Evolutionary conservation across 2,888 invertebrate genomes (phyloP), one percentile per base, ranked within the genome.

Genomic region (Nudaria mundana): DNA sequence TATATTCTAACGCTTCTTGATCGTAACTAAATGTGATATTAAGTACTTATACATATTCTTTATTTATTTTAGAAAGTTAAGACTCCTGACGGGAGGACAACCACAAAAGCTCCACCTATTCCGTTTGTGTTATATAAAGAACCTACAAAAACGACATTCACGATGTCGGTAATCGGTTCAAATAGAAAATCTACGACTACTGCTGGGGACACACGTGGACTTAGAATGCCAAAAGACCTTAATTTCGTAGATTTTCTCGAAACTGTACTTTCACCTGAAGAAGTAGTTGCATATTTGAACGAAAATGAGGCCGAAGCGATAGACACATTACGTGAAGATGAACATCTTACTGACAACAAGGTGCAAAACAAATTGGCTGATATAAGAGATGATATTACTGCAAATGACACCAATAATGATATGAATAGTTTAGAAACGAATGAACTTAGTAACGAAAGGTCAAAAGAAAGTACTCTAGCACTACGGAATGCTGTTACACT

Each of bases 221-320:
- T 34, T 15, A 26, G 34, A 8, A 5, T 16, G 12, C 8, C n/a
- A n/a, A 3, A 18, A 18, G 14, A 32, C 0, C 2, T 11, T 7
- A 10, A 3, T 10, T 34, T 34, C n/a, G 6, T 18, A 8, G 16
- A 34, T 5, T 34, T 34, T 8, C 13, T 34, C 6, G 25, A 25
- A 8, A 34, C 24, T 6, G n/a, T 34, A 2, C 26, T 34, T 18
- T 16, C 16, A 25, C 25, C 16, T 25, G 34, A 34, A 13, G 34
- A 34, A 26, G n/a, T 18, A 12, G 15, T 4, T 13, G n/a, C 12
- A n/a, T 12, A 26, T 13, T 12, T 26, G 2, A 13, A 26, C 18
- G 12, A 1, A 11, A 8, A 15, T 24, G 18, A 18, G 3, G 18
- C 4, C 5, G 8, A n/a, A 26, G n/a, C 16, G 16, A 18, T 25